Percentiles rank a stretch among this genome's conserved stretches.
These are phyloP conservation scores for Platysteira castanea DNA, from an alignment of 2,113 vertebrate species.

Conservation along the genomic window DNA sequence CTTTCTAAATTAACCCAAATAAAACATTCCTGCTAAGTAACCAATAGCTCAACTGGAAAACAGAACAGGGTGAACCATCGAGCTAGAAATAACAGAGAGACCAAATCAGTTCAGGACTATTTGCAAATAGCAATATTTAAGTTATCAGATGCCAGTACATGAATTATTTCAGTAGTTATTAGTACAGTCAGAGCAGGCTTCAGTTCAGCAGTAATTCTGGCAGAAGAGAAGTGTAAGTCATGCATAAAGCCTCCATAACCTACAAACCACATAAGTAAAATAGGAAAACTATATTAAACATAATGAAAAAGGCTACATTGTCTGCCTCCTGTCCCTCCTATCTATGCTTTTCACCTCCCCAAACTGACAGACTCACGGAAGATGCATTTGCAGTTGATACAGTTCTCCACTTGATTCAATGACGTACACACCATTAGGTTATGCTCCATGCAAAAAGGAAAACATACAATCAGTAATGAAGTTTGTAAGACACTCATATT, in stretches of 20 bases:
- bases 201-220: not conserved
- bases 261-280: not conserved
- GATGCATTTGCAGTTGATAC: not conserved
- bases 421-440: not conserved
- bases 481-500: not conserved
- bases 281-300: not conserved
- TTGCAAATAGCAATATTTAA: conserved; percentile 15
- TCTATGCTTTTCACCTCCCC: not conserved
- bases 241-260: not conserved
- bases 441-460: not conserved
- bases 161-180: not conserved
- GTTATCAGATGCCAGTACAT: not conserved
- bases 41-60: not conserved
- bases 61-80: not conserved
- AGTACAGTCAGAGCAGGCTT: not conserved
- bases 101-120: not conserved
- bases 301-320: not conserved
- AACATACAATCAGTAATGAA: not conserved
- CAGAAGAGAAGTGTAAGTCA: not conserved
- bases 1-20: not conserved
- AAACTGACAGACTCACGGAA: not conserved
- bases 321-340: not conserved
- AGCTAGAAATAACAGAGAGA: not conserved
- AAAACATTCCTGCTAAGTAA: not conserved
- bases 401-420: not conserved